Base-by-base conservation (phyloP, 2,888 invertebrate species). In the Cosmia trapezina region DNA sequence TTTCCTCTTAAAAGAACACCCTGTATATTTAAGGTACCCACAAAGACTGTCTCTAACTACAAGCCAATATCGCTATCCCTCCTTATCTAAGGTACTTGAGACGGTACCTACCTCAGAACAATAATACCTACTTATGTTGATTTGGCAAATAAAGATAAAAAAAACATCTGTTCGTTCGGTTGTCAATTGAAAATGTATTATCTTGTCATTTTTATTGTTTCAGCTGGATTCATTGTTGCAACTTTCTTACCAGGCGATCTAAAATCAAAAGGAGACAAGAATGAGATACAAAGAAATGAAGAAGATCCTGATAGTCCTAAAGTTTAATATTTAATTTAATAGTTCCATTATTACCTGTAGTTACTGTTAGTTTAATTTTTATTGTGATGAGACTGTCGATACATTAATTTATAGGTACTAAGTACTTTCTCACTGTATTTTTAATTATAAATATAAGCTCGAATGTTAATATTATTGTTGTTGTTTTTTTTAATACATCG, bases 171-270 rank as follows among this genome's bases (percentile, higher is more conserved):
- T n/a, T n/a, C n/a, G 28, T 28, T 28, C 2, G 14, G 2, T 33
- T 41, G 17, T 11, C 6, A 45, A 19, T 2, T 22, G 17, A 1
- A 37, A 19, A 45, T 37, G 59, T 5, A 56, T 59, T 33, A 37
- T 17, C 0, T 12, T 54, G 4, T 9, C 7, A 11, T 9, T 61
- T 1, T n/a, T n/a, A 28, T 85, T 83, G 62, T 93, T 94, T 75
- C 91, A 95, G 95, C 91, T 87, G 95, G 94, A 63, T 79, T 94
- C 17, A 22, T 87, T 37, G 90, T 91, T 4, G 86, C 94, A 1
- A 83, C 88, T 2, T 89, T 93, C 70, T 83, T 95, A 41, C 94
- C 95, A 14, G 64, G 89, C 28, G 94, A 94, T 66, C 4, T 62
- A 6, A 86, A 84, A 61, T 17, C 61, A 43, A 66, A 64, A 53